Evolutionary conservation across 2,888 invertebrate genomes (phyloP).

Genomic region (Acleris literana): DNA sequence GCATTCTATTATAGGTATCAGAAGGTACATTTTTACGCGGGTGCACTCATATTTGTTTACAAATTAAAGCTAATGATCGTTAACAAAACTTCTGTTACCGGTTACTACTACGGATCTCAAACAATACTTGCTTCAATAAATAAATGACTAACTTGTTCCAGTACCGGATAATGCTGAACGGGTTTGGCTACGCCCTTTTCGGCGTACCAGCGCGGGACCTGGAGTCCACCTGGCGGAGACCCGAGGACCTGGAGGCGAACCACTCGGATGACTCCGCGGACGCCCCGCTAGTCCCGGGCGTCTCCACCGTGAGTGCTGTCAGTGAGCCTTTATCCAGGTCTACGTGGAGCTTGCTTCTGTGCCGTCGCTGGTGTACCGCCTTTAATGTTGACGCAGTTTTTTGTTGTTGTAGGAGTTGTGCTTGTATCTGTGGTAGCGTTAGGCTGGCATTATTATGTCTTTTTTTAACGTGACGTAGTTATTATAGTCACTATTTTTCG

Average conservation of each 20-base stretch:
- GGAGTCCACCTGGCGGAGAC: slow-evolving; percentile 88
- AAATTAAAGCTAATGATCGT: too few species aligned
- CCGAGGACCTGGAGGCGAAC: slow-evolving; percentile 77
- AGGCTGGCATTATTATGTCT: too few species aligned
- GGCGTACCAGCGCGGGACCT: slow-evolving; percentile 89
- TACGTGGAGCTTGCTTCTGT: slow-evolving; percentile 47
- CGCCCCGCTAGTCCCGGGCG: slow-evolving; percentile 84
- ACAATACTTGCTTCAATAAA: too few species aligned
- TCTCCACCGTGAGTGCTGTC: slow-evolving; percentile 85
- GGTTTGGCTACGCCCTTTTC: slow-evolving; percentile 90
- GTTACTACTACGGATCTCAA: too few species aligned
- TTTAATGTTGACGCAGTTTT: slow-evolving; percentile 2
- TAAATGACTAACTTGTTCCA: slow-evolving; percentile 61
- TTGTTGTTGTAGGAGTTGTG: not conserved
- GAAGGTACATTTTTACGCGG: too few species aligned
- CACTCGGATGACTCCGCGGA: slow-evolving; percentile 76
- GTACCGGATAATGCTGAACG: slow-evolving; percentile 93
- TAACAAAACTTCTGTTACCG: too few species aligned
- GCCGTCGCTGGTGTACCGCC: slow-evolving; percentile 40
- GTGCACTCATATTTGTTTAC: too few species aligned
- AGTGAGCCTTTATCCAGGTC: slow-evolving; percentile 62
- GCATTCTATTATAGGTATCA: too few species aligned
- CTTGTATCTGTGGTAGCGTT: too few species aligned
- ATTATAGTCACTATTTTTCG: too few species aligned
- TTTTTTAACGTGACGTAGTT: too few species aligned